These are phyloP conservation scores for Centruroides sculpturatus DNA, from an alignment of 1,140 invertebrate genomes.

Conservation along the genomic window DNA sequence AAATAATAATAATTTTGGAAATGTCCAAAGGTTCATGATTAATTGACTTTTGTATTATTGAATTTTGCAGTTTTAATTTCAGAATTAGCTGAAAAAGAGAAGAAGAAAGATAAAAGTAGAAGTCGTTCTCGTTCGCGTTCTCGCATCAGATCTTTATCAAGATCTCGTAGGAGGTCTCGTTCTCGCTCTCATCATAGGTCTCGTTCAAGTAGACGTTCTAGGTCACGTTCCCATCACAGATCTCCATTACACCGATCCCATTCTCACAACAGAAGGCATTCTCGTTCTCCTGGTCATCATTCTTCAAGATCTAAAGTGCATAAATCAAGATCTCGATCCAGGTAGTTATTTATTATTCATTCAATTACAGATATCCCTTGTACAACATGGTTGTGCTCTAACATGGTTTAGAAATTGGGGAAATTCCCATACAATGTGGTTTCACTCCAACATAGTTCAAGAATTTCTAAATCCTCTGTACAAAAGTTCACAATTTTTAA, in stretches of 20 bases:
- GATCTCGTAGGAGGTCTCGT: slow-evolving; percentile 14
- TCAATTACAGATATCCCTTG: background rate
- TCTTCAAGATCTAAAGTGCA: background rate
- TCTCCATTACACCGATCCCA: slow-evolving; percentile 2
- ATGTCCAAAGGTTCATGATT: no score
- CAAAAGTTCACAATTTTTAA: no score
- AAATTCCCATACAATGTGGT: no score
- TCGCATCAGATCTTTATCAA: slow-evolving; percentile 19
- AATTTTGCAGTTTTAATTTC: background rate
- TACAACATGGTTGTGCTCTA: background rate
- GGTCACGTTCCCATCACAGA: slow-evolving; percentile 18
- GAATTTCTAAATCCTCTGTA: no score
- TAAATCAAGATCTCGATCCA: background rate
- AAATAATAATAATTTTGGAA: no score
- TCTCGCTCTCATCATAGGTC: slow-evolving; percentile 20
- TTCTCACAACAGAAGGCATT: background rate
- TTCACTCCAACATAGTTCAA: no score
- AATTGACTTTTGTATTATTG: background rate
- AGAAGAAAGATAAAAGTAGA: slow-evolving; percentile 2
- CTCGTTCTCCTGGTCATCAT: background rate
- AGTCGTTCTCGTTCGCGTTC: slow-evolving; percentile 11
- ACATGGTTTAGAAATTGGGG: no score
- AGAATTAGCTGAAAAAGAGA: slow-evolving; percentile 6
- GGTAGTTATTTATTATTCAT: background rate
- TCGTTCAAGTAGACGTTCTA: slow-evolving; percentile 19